Conservation (phyloP, 2,888 invertebrate species). For the Mythimna vitellina region DNA sequence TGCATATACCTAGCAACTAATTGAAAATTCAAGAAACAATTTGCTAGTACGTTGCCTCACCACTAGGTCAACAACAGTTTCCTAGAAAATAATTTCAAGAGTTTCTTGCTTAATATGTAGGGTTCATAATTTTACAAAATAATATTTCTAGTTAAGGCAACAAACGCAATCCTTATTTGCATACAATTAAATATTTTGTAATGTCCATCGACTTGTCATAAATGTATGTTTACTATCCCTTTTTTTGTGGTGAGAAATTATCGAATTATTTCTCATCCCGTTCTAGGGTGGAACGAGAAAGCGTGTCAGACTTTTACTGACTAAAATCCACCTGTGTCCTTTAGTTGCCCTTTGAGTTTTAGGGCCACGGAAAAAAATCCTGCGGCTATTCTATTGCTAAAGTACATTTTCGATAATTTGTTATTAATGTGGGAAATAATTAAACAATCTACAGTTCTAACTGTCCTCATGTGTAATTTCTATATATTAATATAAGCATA, state of each 20-base stretch:
- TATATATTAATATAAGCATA: too few relatives aligned
- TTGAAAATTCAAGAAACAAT: background rate
- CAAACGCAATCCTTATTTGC: constrained; percentile 16
- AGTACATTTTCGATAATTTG: constrained; percentile 2
- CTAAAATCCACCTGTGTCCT: too few relatives aligned
- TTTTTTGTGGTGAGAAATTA: too few relatives aligned
- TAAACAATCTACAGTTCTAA: background rate
- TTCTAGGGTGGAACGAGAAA: too few relatives aligned
- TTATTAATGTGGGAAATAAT: background rate
- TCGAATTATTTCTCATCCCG: too few relatives aligned
- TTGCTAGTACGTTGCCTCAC: background rate
- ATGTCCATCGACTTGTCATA: constrained; percentile 12
- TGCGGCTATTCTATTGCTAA: background rate
- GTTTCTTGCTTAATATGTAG: constrained; percentile 6
- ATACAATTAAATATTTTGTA: constrained; percentile 21
- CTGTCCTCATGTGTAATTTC: constrained; percentile 15
- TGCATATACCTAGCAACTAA: too few relatives aligned
- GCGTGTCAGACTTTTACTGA: too few relatives aligned
- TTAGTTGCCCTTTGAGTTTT: too few relatives aligned
- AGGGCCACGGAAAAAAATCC: too few relatives aligned
- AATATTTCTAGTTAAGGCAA: constrained; percentile 20
- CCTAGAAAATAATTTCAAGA: constrained; percentile 12
- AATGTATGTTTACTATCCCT: background rate
- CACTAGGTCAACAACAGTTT: background rate
- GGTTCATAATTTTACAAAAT: constrained; percentile 13